phyloP scores from a whole-genome alignment of 2,888 invertebrate genomes.

The Aromia moschata region DNA sequence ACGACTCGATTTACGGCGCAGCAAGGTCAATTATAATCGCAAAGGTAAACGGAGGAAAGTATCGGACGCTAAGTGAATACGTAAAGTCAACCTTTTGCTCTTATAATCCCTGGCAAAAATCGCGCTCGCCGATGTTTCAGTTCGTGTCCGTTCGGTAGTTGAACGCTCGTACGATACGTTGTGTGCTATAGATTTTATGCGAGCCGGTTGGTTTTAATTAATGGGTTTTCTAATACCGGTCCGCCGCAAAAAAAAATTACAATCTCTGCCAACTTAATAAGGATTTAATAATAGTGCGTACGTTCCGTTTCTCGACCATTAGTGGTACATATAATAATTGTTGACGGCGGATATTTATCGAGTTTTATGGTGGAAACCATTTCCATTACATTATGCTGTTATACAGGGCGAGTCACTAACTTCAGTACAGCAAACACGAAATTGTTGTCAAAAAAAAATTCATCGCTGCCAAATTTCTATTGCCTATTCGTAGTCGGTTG shows the following conservation, averaged over 20 bases:
- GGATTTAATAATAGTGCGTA: conserved; percentile 30
- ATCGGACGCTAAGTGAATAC: background rate
- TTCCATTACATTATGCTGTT: conserved; percentile 1
- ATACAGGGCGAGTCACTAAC: no score
- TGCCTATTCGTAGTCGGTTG: no score
- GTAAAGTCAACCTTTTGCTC: background rate
- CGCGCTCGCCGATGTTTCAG: background rate
- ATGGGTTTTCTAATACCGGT: conserved; percentile 36
- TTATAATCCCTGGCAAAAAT: background rate
- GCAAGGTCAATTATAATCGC: conserved; percentile 2
- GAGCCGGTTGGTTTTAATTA: conserved; percentile 35
- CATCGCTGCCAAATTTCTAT: no score
- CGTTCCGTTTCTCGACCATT: conserved; percentile 1
- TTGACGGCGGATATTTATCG: background rate
- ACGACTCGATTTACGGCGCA: background rate
- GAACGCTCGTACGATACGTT: conserved; percentile 30
- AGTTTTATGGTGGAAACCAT: conserved; percentile 1
- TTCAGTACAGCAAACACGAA: no score
- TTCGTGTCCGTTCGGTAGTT: conserved; percentile 26
- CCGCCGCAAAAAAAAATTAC: background rate
- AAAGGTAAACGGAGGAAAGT: conserved; percentile 1
- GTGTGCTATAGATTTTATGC: conserved; percentile 30
- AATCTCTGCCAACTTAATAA: conserved; percentile 27
- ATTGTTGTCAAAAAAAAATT: no score
- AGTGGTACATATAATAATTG: background rate